Evolutionary conservation across 2,888 invertebrate species (phyloP), one percentile per base, ranked within the genome.

Genomic region (Yponomeuta malinellus): DNA sequence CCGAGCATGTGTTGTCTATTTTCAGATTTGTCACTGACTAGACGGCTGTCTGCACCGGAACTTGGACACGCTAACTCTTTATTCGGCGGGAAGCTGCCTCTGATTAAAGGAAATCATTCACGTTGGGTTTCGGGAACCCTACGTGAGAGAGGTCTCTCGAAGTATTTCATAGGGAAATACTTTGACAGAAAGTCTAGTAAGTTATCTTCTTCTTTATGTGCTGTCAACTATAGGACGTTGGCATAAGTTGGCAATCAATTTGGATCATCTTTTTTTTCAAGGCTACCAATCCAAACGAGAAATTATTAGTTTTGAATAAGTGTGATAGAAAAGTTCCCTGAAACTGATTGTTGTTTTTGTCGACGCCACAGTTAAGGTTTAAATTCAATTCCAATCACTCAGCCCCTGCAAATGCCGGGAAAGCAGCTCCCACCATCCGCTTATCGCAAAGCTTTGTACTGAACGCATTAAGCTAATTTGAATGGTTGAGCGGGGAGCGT

Each of bases 391-490:
- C 48, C 70, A 70, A 65, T 64, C 63, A 70, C 29, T 70, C 63
- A 37, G 31, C 83, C 78, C 77, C 74, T 77, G 76, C 79, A 79
- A 78, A 78, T 78, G 78, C 15, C 52, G 78, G 76, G 78, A 80
- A 79, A 78, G 75, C 79, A 79, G 81, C 83, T 85, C 82, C 85
- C 82, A 81, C 81, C 81, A 81, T 82, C 80, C 82, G 81, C 85
- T 89, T 90, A 90, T 90, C 89, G 87, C 83, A 80, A 79, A 81
- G 86, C 89, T 92, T 92, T 90, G 90, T 89, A 83, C 80, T 84
- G 83, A 79, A 85, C 83, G 88, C 90, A 90, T 90, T 91, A 88
- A 89, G 89, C 90, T 91, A 90, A 92, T 92, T 92, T 90, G 90
- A 91, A 91, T 90, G 87, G 88, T 81, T 84, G 29, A 68, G 68